Conservation (phyloP, 1,140 invertebrate genomes). For the Theocolax elegans region DNA sequence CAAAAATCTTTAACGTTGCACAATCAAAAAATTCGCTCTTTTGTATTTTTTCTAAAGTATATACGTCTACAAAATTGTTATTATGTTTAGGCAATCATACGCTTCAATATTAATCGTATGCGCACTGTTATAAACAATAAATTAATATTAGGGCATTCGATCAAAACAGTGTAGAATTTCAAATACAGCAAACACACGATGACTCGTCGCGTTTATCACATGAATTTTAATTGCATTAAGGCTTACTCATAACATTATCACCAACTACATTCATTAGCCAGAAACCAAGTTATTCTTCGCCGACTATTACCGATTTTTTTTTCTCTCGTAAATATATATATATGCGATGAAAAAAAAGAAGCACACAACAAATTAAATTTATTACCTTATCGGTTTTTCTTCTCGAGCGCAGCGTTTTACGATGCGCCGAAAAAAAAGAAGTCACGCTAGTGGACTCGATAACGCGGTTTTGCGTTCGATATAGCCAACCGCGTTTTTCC, state of each 20-base stretch:
- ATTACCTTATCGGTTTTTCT: not conserved
- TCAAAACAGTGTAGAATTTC: slow-evolving; percentile 7
- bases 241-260: not conserved
- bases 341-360: slow-evolving; percentile 1
- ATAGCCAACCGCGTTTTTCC: not conserved
- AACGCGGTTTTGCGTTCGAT: not conserved
- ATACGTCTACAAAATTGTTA: no score
- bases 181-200: slow-evolving; percentile 1
- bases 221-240: slow-evolving; percentile 4
- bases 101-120: no score
- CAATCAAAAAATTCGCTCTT: no score
- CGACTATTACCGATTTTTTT: not conserved
- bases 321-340: not conserved
- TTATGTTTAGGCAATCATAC: no score
- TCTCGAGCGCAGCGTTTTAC: no score
- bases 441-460: no score
- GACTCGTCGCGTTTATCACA: not conserved
- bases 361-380: not conserved
- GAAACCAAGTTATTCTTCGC: not conserved
- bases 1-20: no score
- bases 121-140: no score
- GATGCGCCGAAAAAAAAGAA: no score
- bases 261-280: slow-evolving; percentile 9
- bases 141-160: not conserved
- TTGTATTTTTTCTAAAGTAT: no score